Evolutionary conservation across 2,888 invertebrate genomes (phyloP).

Genomic region (Saturnia pavonia): DNA sequence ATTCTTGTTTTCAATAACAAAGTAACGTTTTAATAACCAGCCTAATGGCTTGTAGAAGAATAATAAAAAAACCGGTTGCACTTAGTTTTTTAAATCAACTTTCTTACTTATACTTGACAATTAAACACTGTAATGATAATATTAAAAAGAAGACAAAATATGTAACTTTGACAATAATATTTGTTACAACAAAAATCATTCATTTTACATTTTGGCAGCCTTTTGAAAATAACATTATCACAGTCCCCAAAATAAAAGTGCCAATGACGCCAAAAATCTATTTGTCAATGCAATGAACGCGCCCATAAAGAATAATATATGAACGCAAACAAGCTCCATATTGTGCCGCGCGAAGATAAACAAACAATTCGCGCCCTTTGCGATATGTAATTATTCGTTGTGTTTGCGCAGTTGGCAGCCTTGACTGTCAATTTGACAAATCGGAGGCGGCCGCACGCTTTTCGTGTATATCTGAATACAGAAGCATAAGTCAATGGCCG

Average conservation of each 20-base stretch:
- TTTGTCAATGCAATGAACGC: conserved; percentile 61
- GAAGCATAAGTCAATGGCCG: not conserved
- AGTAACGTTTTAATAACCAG: too few species aligned
- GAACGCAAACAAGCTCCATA: conserved; percentile 59
- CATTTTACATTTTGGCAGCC: not conserved
- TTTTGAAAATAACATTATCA: conserved; percentile 31
- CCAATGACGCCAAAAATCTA: conserved; percentile 63
- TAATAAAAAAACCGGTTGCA: not conserved
- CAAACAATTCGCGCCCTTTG: conserved; percentile 68
- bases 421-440: conserved; percentile 62
- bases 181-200: not conserved
- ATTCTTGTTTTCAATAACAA: too few species aligned
- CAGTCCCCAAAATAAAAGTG: conserved; percentile 40
- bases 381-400: conserved; percentile 44
- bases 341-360: conserved; percentile 55
- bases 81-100: not conserved
- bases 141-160: not conserved
- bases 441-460: conserved; percentile 38
- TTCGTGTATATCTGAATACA: not conserved
- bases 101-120: not conserved
- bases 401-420: conserved; percentile 73
- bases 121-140: not conserved
- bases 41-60: not conserved
- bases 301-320: conserved; percentile 68
- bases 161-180: not conserved